These are phyloP conservation scores for Samia ricini DNA, from an alignment of 1,140 invertebrate genomes.

Conservation along the genomic window DNA sequence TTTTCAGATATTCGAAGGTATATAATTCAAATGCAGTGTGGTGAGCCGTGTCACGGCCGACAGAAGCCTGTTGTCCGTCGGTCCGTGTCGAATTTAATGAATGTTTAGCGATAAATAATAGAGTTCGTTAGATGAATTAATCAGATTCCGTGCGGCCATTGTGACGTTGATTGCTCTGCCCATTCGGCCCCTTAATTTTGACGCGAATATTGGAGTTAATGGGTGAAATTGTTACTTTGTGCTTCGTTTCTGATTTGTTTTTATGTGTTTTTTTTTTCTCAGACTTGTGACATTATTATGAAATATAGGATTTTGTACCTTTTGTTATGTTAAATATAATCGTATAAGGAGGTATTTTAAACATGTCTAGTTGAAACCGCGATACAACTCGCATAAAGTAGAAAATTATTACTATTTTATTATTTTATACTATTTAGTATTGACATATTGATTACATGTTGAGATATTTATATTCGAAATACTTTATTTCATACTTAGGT, in stretches of 20 bases:
- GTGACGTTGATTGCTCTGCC: slow-evolving; percentile 27
- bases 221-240: neutral
- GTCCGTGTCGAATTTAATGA: slow-evolving; percentile 44
- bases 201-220: neutral
- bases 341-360: too few species aligned
- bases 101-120: slow-evolving; percentile 51
- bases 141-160: slow-evolving; percentile 31
- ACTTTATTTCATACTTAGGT: too few species aligned
- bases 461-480: too few species aligned
- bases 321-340: too few species aligned
- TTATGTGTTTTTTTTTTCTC: too few species aligned
- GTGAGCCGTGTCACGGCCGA: slow-evolving; percentile 5
- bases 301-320: too few species aligned
- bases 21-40: neutral
- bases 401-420: too few species aligned
- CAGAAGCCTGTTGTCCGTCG: slow-evolving; percentile 12
- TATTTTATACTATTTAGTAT: too few species aligned
- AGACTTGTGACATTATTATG: too few species aligned
- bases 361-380: too few species aligned
- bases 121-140: slow-evolving; percentile 51
- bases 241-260: neutral
- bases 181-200: slow-evolving; percentile 1
- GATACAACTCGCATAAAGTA: too few species aligned
- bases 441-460: too few species aligned
- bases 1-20: neutral